phyloP scores from a whole-genome alignment of 2,113 vertebrate species.

The Seriola quinqueradiata region DNA sequence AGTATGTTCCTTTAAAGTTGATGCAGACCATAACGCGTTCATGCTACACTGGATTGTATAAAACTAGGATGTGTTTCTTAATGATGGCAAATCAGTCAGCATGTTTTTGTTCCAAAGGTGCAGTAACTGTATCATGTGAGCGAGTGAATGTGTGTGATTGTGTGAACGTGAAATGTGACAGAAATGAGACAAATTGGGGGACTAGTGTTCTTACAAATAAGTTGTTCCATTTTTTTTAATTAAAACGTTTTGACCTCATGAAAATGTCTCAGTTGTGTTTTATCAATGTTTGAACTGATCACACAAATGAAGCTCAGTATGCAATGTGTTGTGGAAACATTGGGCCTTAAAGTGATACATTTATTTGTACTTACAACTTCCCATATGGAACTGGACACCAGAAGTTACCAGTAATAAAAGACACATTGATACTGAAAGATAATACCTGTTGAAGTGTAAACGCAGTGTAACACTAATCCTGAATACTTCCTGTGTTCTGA shows the following conservation, averaged over 20 bases:
- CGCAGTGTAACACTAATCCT: no score
- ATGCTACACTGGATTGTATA: slow-evolving; percentile 68
- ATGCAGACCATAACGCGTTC: slow-evolving; percentile 23
- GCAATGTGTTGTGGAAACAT: no score
- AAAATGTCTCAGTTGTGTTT: slow-evolving; percentile 8
- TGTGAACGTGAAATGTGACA: slow-evolving; percentile 64
- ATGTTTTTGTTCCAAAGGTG: slow-evolving; percentile 64
- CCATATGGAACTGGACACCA: background rate
- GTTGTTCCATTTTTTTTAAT: slow-evolving; percentile 53
- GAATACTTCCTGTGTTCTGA: no score
- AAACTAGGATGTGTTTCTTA: slow-evolving; percentile 56
- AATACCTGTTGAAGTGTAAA: no score
- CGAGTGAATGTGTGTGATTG: slow-evolving; percentile 43
- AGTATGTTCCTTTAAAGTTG: slow-evolving; percentile 25
- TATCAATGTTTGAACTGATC: background rate
- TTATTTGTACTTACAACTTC: background rate
- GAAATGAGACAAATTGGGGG: slow-evolving; percentile 40
- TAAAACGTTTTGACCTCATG: slow-evolving; percentile 71
- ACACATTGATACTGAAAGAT: no score
- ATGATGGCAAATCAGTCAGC: slow-evolving; percentile 46
- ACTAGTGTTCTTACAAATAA: slow-evolving; percentile 50
- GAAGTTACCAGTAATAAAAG: no score
- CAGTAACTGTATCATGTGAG: slow-evolving; percentile 44
- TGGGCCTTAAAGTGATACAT: background rate
- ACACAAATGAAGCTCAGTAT: background rate